Conservation (phyloP, 2,113 vertebrate species). For the Scortum barcoo region DNA sequence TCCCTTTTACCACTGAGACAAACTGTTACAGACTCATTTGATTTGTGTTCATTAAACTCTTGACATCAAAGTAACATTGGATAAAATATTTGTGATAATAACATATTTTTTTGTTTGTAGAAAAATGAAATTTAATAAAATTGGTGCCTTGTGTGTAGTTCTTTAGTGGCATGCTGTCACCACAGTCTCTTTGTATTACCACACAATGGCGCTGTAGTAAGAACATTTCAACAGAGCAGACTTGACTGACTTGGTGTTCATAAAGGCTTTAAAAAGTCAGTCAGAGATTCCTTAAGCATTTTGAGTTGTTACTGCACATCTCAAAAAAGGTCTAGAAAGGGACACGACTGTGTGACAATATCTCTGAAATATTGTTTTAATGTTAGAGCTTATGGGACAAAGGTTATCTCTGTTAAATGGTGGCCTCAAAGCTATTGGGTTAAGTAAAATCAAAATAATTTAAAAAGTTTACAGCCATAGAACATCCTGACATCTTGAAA, state of each 20-base stretch:
- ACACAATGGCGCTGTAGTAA: too few species aligned
- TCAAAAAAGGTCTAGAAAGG: background rate
- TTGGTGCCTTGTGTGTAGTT: too few species aligned
- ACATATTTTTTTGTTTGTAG: too few species aligned
- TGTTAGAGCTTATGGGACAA: conserved; percentile 36
- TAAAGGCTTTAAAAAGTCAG: background rate
- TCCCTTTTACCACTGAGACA: too few species aligned
- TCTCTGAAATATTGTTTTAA: conserved; percentile 17
- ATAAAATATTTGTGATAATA: too few species aligned
- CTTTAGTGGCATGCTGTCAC: too few species aligned
- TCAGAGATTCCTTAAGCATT: background rate
- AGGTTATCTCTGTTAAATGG: conserved; percentile 15
- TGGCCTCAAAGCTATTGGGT: conserved; percentile 22
- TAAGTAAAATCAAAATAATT: conserved; percentile 30
- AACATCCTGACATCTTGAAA: conserved; percentile 22
- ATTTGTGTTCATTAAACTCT: too few species aligned
- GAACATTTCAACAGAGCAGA: background rate
- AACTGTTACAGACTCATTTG: too few species aligned
- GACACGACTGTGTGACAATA: background rate
- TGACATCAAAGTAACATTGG: too few species aligned
- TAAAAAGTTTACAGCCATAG: conserved; percentile 17
- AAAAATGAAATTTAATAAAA: too few species aligned
- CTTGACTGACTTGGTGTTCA: background rate
- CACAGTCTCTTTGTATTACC: too few species aligned
- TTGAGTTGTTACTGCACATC: background rate